A percentile compares a stretch with the other conserved stretches of the same genome.
These are phyloP conservation scores for Corvus moneduloides DNA, from an alignment of 2,113 vertebrate species.

Conservation along the genomic window DNA sequence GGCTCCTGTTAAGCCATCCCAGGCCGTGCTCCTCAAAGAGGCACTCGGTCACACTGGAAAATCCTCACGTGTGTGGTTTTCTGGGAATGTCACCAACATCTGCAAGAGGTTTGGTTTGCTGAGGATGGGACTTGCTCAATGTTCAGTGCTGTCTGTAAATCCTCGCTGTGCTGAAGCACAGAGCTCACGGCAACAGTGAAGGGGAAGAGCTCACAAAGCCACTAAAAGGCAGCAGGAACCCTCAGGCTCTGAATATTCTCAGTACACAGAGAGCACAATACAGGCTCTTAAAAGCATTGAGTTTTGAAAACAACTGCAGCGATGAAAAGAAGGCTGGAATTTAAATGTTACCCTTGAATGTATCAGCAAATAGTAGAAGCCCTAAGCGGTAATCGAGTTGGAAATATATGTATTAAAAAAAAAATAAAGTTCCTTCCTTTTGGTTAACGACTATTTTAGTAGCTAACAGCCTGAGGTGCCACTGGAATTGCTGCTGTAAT, in stretches of 20 bases:
- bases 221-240: not conserved
- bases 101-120: not conserved
- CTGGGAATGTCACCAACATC: not conserved
- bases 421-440: not conserved
- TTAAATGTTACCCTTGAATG: slow-evolving; percentile 21
- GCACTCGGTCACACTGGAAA: not conserved
- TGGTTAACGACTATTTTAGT: slow-evolving; percentile 37
- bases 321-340: slow-evolving; percentile 9
- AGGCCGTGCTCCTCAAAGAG: not conserved
- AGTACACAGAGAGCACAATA: not conserved
- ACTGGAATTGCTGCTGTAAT: slow-evolving; percentile 41
- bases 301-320: slow-evolving; percentile 16
- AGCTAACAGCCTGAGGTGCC: slow-evolving; percentile 34
- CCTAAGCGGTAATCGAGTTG: slow-evolving; percentile 9
- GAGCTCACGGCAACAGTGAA: not conserved
- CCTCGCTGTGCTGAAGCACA: not conserved
- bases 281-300: slow-evolving; percentile 14
- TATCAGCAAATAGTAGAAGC: not conserved
- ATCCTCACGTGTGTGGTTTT: rapidly evolving
- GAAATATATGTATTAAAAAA: not conserved
- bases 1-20: not conserved
- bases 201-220: slow-evolving; percentile 13
- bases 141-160: not conserved
- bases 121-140: not conserved
- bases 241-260: not conserved